Evolutionary conservation across 2,797 vertebrate genomes (phyloP).

Genomic region (Geotrypetes seraphini): DNA sequence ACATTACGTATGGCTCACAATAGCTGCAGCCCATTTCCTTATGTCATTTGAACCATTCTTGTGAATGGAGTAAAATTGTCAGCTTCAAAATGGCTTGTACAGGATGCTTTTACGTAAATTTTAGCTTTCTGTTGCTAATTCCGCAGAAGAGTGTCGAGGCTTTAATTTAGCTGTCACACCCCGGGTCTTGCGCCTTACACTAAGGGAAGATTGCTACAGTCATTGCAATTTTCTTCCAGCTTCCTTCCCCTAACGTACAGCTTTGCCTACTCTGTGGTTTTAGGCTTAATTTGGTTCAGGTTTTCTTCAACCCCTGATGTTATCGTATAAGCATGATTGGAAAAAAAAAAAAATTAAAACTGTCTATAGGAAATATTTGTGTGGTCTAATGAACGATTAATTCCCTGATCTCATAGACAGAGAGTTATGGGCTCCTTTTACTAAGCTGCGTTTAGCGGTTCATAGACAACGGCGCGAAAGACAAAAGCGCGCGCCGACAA

Average conservation of each 20-base stretch:
- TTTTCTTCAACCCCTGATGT: conserved; percentile 19
- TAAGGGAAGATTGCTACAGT: conserved; percentile 16
- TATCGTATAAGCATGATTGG: conserved; percentile 17
- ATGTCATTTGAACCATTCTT: no score
- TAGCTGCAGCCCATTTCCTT: no score
- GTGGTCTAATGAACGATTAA: conserved; percentile 17
- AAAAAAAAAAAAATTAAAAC: conserved; percentile 21
- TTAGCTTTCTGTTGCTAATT: conserved; percentile 14
- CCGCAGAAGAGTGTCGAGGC: conserved; percentile 12
- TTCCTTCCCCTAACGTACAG: conserved; percentile 21
- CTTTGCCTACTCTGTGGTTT: conserved; percentile 7
- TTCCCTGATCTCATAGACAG: not conserved
- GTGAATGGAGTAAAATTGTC: conserved; percentile 11
- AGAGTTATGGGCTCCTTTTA: no score
- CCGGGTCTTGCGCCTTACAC: conserved; percentile 8
- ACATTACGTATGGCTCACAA: no score
- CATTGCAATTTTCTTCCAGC: conserved; percentile 22
- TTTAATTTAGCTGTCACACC: conserved; percentile 35
- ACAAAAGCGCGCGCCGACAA: no score
- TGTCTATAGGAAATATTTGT: conserved; percentile 16
- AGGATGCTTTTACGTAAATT: conserved; percentile 5
- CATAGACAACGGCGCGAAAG: no score
- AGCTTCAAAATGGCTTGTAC: not conserved
- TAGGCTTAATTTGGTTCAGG: conserved; percentile 24
- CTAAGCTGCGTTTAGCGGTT: no score